These are phyloP conservation scores for Drosophila vallismaia DNA, from an alignment of 2,888 invertebrate species.

Conservation along the genomic window DNA sequence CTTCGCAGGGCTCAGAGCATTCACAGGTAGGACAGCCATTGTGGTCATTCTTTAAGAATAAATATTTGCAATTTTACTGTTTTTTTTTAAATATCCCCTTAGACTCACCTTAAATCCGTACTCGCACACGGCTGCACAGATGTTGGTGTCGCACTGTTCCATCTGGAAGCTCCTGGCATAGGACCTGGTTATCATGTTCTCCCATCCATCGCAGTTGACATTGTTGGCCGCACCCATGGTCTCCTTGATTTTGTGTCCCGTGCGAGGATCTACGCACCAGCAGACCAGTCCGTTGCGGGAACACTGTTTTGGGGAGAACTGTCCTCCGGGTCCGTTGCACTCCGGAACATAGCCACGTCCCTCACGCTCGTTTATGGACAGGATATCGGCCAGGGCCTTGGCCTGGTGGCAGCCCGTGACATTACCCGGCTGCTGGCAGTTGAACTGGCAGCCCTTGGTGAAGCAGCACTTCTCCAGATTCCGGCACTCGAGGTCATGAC, in stretches of 20 bases:
- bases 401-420: slow-evolving; percentile 92
- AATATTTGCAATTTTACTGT: rapidly evolving
- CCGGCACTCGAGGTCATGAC: slow-evolving; percentile 92
- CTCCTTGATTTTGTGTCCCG: slow-evolving; percentile 90
- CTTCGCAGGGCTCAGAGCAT: slow-evolving; percentile 93
- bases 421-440: slow-evolving; percentile 90
- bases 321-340: slow-evolving; percentile 88
- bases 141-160: slow-evolving; percentile 87
- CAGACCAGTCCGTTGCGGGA: slow-evolving; percentile 93
- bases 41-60: slow-evolving; percentile 80
- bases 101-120: slow-evolving; percentile 90
- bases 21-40: slow-evolving; percentile 92
- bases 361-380: slow-evolving; percentile 91
- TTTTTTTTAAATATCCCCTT: neutral
- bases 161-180: slow-evolving; percentile 85
- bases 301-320: slow-evolving; percentile 90
- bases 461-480: slow-evolving; percentile 93
- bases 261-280: slow-evolving; percentile 92
- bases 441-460: slow-evolving; percentile 89
- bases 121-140: slow-evolving; percentile 93
- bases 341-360: slow-evolving; percentile 94
- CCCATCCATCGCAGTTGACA: slow-evolving; percentile 87
- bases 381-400: slow-evolving; percentile 89
- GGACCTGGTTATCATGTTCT: slow-evolving; percentile 82
- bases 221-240: slow-evolving; percentile 91